A percentile compares a stretch with the other conserved stretches of the same genome.
These are phyloP conservation scores for Halesus radiatus DNA, from an alignment of 1,140 invertebrate genomes.

Conservation along the genomic window DNA sequence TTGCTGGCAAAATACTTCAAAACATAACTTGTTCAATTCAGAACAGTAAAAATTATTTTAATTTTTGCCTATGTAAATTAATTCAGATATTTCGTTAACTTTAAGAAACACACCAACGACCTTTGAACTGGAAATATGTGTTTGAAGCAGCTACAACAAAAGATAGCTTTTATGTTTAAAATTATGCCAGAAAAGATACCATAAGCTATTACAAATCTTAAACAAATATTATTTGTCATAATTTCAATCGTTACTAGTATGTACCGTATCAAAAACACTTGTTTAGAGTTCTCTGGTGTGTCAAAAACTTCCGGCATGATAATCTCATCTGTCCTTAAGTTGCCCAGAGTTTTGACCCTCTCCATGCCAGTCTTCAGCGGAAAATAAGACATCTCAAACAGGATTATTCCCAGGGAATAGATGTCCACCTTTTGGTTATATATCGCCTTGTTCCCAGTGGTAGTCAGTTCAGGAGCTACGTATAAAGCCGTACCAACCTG, in stretches of 20 bases:
- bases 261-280: constrained; percentile 58
- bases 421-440: constrained; percentile 97
- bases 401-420: constrained; percentile 89
- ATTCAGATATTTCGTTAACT: too few relatives aligned
- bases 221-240: too few relatives aligned
- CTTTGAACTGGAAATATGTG: too few relatives aligned
- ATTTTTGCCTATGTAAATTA: too few relatives aligned
- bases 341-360: constrained; percentile 81
- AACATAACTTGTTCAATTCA: too few relatives aligned
- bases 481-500: constrained; percentile 94
- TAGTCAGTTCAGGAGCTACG: constrained; percentile 89
- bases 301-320: constrained; percentile 70
- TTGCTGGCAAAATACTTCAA: too few relatives aligned
- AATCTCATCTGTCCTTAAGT: constrained; percentile 78
- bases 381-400: constrained; percentile 95
- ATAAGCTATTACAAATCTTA: too few relatives aligned
- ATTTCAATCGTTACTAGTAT: not conserved
- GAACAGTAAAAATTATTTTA: too few relatives aligned
- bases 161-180: too few relatives aligned
- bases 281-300: constrained; percentile 56
- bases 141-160: too few relatives aligned
- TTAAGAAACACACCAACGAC: too few relatives aligned
- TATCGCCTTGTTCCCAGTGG: constrained; percentile 76
- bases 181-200: too few relatives aligned
- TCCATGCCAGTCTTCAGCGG: constrained; percentile 91